Evolutionary conservation across 2,888 invertebrate genomes (phyloP), one percentile per base, ranked within the genome.

Genomic region (Callyntrura guangdongensis): DNA sequence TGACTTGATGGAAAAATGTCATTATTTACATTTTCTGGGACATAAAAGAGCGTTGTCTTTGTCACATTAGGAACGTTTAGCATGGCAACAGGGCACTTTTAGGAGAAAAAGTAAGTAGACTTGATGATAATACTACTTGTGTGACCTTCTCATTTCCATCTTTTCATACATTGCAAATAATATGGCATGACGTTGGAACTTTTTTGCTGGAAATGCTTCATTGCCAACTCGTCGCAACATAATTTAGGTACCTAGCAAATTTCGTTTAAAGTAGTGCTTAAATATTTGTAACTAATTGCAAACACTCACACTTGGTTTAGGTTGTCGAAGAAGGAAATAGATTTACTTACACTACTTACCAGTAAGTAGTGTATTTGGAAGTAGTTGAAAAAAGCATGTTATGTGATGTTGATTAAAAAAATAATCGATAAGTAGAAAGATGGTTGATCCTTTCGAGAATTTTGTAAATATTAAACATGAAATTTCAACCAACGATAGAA

Each of bases 1-100:
- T 69, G 69, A 45, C 69, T 69, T 45, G 69, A 69, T 45, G 69
- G 69, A 45, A 69, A 36, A 69, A 45, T 36, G 45, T 6, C 69
- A 69, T 69, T 69, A 69, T 69, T 69, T 45, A 69, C 14, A n/a
- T 36, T 69, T 69, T 69, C 6, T 36, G 2, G 27, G 67, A 36
- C 67, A 36, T 3, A 45, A 17, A 36, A 45, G 69, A 36, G 11
- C 36, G 17, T n/a, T 36, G 45, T 17, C 5, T 3, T 69, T 67
- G 67, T 67, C 67, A 67, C 36, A 67, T 27, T 67, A 12, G 14
- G 22, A 25, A 27, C 27, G 67, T 67, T 67, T 67, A 67, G 67
- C 67, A 17, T 36, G n/a, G 56, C n/a, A 61, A 20, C 61, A 61
- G 61, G 17, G 17, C 9, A 67, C 27, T 67, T 36, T 67, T 27